These are phyloP conservation scores for Allacma fusca DNA, from an alignment of 2,888 invertebrate species.

Conservation along the genomic window DNA sequence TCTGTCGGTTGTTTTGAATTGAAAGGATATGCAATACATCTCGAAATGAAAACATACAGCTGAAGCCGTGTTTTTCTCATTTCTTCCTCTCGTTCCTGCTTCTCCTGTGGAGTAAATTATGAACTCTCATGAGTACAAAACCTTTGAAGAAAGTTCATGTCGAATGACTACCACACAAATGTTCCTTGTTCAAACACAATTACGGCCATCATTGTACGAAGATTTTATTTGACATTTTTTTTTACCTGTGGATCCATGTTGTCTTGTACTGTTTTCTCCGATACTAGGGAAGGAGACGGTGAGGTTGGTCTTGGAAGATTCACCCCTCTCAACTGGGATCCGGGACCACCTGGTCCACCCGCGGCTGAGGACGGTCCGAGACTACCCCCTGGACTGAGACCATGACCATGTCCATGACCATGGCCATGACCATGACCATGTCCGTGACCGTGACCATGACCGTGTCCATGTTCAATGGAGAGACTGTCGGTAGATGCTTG, in stretches of 20 bases:
- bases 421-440: constrained; percentile 40
- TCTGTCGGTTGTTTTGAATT: constrained; percentile 99
- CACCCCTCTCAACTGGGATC: constrained; percentile 68
- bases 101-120: constrained; percentile 72
- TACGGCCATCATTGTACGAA: too few relatives aligned
- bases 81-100: constrained; percentile 95
- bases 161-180: too few relatives aligned
- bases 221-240: too few relatives aligned
- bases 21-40: constrained; percentile 98
- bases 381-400: constrained; percentile 51
- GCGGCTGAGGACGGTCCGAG: constrained; percentile 69
- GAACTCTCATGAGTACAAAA: constrained; percentile 1
- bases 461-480: constrained; percentile 42
- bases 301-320: constrained; percentile 82
- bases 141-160: not conserved
- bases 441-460: constrained; percentile 47
- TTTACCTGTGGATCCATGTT: constrained; percentile 58
- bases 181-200: too few relatives aligned
- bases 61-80: constrained; percentile 94
- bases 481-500: constrained; percentile 55
- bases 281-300: constrained; percentile 89
- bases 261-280: constrained; percentile 81
- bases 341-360: constrained; percentile 71
- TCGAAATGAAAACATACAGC: constrained; percentile 96
- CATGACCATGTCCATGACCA: constrained; percentile 25